Percentiles rank a stretch among this genome's conserved stretches.
Conservation (phyloP, 2,888 invertebrate genomes). For the Chloromyia formosa region DNA sequence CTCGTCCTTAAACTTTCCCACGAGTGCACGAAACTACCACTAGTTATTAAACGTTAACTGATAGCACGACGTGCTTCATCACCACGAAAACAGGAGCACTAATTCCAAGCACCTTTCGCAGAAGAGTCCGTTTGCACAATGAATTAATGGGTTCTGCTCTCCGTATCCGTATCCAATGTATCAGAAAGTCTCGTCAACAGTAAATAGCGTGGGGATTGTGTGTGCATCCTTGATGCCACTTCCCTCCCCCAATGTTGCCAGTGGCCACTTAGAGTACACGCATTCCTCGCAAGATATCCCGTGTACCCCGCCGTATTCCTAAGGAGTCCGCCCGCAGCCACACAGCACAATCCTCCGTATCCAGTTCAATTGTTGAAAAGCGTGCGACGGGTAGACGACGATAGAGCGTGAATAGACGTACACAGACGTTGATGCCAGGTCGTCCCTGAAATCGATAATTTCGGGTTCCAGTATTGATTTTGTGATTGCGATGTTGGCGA, state of each 20-base stretch:
- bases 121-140: constrained; percentile 18
- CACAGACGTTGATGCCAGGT: constrained; percentile 36
- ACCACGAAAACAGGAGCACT: too few relatives aligned
- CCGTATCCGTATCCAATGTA: background rate
- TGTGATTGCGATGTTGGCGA: constrained; percentile 22
- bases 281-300: background rate
- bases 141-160: background rate
- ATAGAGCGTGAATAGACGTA: constrained; percentile 14
- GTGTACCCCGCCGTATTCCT: background rate
- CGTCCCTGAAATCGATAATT: constrained; percentile 49
- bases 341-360: constrained; percentile 3
- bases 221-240: constrained; percentile 8
- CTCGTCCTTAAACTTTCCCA: background rate
- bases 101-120: constrained; percentile 1
- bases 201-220: constrained; percentile 13
- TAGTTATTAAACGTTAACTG: background rate
- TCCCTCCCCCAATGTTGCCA: constrained; percentile 3
- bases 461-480: constrained; percentile 49
- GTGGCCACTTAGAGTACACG: constrained; percentile 11
- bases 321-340: constrained; percentile 8
- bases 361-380: constrained; percentile 3
- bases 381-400: background rate
- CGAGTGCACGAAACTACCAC: background rate
- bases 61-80: background rate
- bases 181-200: constrained; percentile 17